Evolutionary conservation across 2,113 vertebrate genomes (phyloP), one percentile per base, ranked within the genome.

Genomic region (Salvelinus sp.): DNA sequence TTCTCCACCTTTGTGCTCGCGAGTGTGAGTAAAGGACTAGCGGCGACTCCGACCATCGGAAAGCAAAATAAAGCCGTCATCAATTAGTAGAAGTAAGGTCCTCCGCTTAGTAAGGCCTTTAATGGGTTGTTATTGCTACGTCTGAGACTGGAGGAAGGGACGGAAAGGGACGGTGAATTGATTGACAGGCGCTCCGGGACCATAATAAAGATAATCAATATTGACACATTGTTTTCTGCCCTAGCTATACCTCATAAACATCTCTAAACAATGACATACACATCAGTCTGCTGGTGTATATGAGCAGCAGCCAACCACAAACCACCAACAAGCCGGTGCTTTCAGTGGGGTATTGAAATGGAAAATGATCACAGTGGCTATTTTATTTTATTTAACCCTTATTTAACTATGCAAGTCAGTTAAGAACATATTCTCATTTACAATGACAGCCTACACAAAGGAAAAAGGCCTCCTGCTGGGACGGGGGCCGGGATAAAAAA

Each of bases 11-110:
- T 38, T 48, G 75, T 62, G n/a, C 25, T 77, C 33, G n/a, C 1
- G 23, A 1, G 20, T 10, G 0, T 30, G 13, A 25, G 47, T 22
- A n/a, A 70, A 10, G 75, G 33, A 65, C 69, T 23, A 28, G 64
- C 18, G 22, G 64, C 13, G 67, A 14, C 25, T 48, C 68, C 9
- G 13, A 71, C 23, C 60, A 18, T 44, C 25, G 73, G 72, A 74
- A 89, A 90, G 77, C 69, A 88, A 91, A 91, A 90, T 85, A 90
- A 89, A 91, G 86, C 82, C 79, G 80, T 85, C 85, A 85, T 90
- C 86, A 88, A 91, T 86, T 85, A 87, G 71, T 79, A 16, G 63
- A 72, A 58, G 4, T n/a, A 78, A 78, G 75, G 83, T 78, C 78
- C 76, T 85, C 78, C 69, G 84, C 77, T 22, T n/a, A 23, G 20